Evolutionary conservation across 1,140 invertebrate species (phyloP).

Genomic region (Heliothis virescens): DNA sequence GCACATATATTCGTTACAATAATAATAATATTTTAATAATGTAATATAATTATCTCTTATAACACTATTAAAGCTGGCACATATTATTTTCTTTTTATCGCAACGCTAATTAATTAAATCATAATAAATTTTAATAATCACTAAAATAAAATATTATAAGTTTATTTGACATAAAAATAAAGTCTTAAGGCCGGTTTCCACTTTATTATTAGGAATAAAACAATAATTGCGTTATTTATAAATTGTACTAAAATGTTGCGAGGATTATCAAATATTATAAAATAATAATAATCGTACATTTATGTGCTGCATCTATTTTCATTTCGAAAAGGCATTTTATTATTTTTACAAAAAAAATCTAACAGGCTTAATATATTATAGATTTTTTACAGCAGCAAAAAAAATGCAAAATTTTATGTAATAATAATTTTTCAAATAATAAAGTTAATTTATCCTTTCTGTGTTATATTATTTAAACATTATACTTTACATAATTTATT

Average conservation of each 20-base stretch:
- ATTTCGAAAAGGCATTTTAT: too few relatives aligned
- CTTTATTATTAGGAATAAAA: not conserved
- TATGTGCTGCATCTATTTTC: too few relatives aligned
- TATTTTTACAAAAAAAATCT: too few relatives aligned
- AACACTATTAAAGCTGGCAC: constrained; percentile 81
- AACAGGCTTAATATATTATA: too few relatives aligned
- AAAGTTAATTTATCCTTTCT: too few relatives aligned
- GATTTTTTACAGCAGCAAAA: too few relatives aligned
- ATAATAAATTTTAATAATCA: constrained; percentile 53
- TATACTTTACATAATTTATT: too few relatives aligned
- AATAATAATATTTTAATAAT: constrained; percentile 66
- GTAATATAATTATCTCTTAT: constrained; percentile 75
- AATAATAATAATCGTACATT: too few relatives aligned
- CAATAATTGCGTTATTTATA: not conserved
- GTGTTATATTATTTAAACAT: too few relatives aligned
- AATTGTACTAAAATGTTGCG: not conserved
- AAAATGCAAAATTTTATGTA: too few relatives aligned
- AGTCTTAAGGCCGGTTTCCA: not conserved
- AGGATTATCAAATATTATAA: not conserved
- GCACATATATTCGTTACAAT: constrained; percentile 82
- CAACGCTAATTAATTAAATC: constrained; percentile 65
- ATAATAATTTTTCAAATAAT: too few relatives aligned
- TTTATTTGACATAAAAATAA: constrained; percentile 17
- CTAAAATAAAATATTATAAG: constrained; percentile 2
- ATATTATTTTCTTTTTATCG: constrained; percentile 75